phyloP scores from a whole-genome alignment of 2,113 vertebrate species.

The Mobula hypostoma region DNA sequence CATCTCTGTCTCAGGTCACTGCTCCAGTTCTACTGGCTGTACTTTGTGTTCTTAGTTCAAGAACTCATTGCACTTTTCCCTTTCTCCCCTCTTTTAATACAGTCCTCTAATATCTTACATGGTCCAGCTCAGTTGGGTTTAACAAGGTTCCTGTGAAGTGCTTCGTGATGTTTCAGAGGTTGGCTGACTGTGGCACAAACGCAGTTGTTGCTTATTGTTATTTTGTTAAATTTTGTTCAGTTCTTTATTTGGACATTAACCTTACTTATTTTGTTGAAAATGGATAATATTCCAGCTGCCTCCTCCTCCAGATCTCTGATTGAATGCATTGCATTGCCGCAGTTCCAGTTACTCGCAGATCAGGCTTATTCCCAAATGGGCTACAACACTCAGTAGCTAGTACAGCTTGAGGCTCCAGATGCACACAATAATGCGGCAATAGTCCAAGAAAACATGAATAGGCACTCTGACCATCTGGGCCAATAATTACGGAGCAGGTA shows the following conservation, averaged over 20 bases:
- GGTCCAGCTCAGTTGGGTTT: too few species aligned
- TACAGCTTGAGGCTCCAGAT: constrained; percentile 19
- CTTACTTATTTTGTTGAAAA: neutral
- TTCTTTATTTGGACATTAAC: neutral
- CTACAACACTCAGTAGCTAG: neutral
- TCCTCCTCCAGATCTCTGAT: neutral
- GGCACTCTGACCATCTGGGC: neutral
- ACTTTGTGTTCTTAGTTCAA: too few species aligned
- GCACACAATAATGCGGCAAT: constrained; percentile 31
- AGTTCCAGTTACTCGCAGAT: neutral
- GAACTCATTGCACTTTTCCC: too few species aligned
- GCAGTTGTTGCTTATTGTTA: neutral
- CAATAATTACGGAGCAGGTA: constrained; percentile 38
- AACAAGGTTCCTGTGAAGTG: too few species aligned
- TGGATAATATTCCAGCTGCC: neutral
- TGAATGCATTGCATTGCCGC: constrained; percentile 5
- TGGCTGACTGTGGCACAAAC: too few species aligned
- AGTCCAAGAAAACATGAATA: constrained; percentile 35
- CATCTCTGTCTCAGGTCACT: too few species aligned
- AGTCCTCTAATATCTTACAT: too few species aligned
- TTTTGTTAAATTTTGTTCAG: constrained; percentile 1
- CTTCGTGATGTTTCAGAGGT: too few species aligned
- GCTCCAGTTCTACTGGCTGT: too few species aligned
- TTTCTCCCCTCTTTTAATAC: too few species aligned
- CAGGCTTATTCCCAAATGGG: neutral